Percentiles rank a stretch among this genome's conserved stretches.
These are phyloP conservation scores for Sakesphorus luctuosus DNA, from an alignment of 2,113 vertebrate species.

Conservation along the genomic window DNA sequence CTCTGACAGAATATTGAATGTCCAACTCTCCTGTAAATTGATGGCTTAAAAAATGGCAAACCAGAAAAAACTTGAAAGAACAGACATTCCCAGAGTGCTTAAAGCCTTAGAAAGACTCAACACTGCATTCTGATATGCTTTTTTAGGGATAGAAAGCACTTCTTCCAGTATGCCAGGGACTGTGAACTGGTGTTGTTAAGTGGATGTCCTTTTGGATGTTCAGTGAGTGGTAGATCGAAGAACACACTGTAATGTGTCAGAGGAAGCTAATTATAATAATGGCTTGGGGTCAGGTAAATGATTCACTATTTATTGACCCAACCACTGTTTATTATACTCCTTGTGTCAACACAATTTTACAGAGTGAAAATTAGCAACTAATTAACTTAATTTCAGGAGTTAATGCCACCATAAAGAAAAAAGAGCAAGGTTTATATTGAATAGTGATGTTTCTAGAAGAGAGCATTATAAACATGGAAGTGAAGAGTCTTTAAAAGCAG, in stretches of 20 bases:
- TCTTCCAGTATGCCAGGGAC: not conserved
- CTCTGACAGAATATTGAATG: not conserved
- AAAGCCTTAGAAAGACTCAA: not conserved
- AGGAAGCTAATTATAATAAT: conserved; percentile 48
- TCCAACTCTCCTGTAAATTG: not conserved
- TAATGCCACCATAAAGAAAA: conserved; percentile 13
- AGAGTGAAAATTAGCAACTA: conserved; percentile 55
- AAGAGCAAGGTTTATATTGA: not conserved
- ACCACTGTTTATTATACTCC: conserved; percentile 12
- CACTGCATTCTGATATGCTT: not conserved
- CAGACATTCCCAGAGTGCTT: not conserved
- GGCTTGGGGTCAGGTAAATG: conserved; percentile 26
- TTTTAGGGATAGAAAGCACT: not conserved
- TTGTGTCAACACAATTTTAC: conserved; percentile 49
- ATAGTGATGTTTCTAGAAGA: not conserved
- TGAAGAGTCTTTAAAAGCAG: not conserved
- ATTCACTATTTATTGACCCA: conserved; percentile 52
- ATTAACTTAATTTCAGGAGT: conserved; percentile 64
- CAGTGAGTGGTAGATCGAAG: not conserved
- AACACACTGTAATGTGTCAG: not conserved
- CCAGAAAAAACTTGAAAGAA: not conserved
- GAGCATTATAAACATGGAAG: not conserved
- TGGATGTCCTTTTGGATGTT: not conserved
- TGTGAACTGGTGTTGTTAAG: not conserved
- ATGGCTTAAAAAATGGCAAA: not conserved